Evolutionary conservation across 2,888 invertebrate species (phyloP), one percentile per base, ranked within the genome.

Genomic region (Drosophila borealis): DNA sequence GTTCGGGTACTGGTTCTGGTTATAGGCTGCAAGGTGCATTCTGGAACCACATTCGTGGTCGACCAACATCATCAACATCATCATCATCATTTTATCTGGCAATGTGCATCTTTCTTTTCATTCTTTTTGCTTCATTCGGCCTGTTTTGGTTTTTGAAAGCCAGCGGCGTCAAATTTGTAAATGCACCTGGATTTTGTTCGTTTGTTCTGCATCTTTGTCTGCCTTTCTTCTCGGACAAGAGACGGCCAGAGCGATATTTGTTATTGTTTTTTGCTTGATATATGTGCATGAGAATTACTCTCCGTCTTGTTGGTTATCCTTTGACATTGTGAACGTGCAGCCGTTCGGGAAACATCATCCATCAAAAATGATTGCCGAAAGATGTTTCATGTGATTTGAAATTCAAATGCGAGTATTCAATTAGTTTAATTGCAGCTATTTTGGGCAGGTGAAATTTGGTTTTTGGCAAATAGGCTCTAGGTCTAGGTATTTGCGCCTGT

Each of bases 1-100:
- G 39, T 37, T 10, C 25, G 41, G 14, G 42, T 37, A 29, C 46
- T 49, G 54, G 53, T 37, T 37, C 61, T 67, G 70, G 78, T 62
- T 57, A 62, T 62, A 64, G 71, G 55, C 61, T 78, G 91, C 91
- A 91, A 91, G 90, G 91, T 91, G 91, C 91, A 89, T 88, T 90
- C 73, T 81, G 70, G 83, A 81, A 84, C 83, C 83, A 53, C 88
- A 88, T 69, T 70, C 83, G 79, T 75, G 84, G 84, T 77, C 84
- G 79, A 74, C 86, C 88, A 76, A 72, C 80, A 73, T 76, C 78
- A 79, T 41, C n/a, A n/a, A n/a, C 53, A 51, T 39, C 19, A 57
- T 70, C 74, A 74, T 78, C 78, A 65, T 74, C 53, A 61, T 72
- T 86, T 89, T 86, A 84, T 86, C 89, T 84, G 72, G 74, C 80